Evolutionary conservation across 2,797 vertebrate species (phyloP).

Genomic region (Peromyscus eremicus): DNA sequence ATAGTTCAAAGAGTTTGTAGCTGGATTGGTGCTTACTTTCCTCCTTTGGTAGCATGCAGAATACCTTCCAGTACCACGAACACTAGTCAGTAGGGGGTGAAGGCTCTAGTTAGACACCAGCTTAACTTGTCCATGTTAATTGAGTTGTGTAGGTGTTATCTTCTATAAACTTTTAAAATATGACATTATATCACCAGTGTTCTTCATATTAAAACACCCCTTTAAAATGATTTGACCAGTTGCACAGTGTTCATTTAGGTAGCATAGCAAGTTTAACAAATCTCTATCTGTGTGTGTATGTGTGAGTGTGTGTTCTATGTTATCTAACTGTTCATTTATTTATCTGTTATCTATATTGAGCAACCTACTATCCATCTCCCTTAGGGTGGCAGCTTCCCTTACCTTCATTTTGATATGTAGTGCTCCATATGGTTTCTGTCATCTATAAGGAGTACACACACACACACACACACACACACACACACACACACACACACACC

Average conservation of each 20-base stretch:
- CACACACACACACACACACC: background rate
- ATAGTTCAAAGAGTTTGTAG: background rate
- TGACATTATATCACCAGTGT: background rate
- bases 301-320: background rate
- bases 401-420: background rate
- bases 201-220: background rate
- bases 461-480: no score
- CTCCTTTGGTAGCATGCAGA: background rate
- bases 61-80: no score
- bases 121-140: background rate
- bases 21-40: background rate
- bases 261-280: background rate
- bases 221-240: background rate
- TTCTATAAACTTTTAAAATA: background rate
- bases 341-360: background rate
- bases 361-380: background rate
- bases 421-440: background rate
- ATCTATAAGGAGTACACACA: background rate
- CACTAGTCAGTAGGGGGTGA: background rate
- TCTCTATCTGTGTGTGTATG: background rate
- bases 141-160: background rate
- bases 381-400: background rate
- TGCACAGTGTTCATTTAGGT: background rate
- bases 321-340: background rate
- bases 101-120: background rate